These are phyloP conservation scores for Remorina albescens DNA, from an alignment of 2,797 vertebrate genomes.

Conservation along the genomic window DNA sequence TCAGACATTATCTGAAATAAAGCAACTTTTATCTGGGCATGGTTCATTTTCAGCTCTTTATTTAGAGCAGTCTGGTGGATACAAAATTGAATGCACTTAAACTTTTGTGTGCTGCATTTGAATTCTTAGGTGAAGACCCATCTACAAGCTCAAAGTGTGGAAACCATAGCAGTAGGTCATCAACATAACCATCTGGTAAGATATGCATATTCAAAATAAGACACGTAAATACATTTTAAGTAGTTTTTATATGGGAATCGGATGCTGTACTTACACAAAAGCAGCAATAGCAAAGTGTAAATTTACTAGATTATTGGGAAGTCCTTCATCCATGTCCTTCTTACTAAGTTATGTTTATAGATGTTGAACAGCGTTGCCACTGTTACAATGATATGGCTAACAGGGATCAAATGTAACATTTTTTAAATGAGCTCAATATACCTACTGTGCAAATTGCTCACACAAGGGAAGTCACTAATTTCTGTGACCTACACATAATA, in stretches of 20 bases:
- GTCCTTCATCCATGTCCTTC: not conserved
- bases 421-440: not conserved
- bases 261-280: not conserved
- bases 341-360: not conserved
- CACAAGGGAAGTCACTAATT: not conserved
- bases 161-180: conserved; percentile 90
- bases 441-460: not conserved
- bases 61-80: not conserved
- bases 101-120: conserved; percentile 25
- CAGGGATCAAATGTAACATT: not conserved
- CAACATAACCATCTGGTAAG: conserved; percentile 95
- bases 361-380: not conserved
- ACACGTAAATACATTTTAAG: not conserved
- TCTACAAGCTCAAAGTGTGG: conserved; percentile 91
- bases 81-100: not conserved
- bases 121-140: conserved; percentile 92
- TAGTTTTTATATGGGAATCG: not conserved
- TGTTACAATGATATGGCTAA: too few species aligned
- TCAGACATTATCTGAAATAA: not conserved
- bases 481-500: not conserved
- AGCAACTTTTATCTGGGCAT: conserved; percentile 19
- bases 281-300: not conserved
- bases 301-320: too few species aligned
- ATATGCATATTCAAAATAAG: not conserved
- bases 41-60: not conserved